phyloP scores from a whole-genome alignment of 1,140 invertebrate genomes.

The Drosophila chauvacae region DNA sequence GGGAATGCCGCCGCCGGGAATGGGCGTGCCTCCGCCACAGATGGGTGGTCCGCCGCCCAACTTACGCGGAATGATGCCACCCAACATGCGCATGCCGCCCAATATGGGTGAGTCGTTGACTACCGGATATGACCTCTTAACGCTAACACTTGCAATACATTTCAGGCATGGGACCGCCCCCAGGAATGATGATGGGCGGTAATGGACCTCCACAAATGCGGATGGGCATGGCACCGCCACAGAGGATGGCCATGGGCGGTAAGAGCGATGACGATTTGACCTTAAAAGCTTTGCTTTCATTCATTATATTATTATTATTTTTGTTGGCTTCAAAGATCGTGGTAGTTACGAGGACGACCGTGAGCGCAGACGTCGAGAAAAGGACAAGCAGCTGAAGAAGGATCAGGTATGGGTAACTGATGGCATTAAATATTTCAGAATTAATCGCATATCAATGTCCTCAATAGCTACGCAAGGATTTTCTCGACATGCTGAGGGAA shows the following conservation, averaged over 20 bases:
- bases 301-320: too few relatives aligned
- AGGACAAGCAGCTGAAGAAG: conserved; percentile 68
- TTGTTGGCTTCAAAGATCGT: conserved; percentile 19
- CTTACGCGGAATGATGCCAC: conserved; percentile 71
- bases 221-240: conserved; percentile 64
- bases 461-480: conserved; percentile 95
- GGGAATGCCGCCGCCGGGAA: conserved; percentile 82
- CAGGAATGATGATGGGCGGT: conserved; percentile 70
- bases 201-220: conserved; percentile 62
- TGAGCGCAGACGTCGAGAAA: conserved; percentile 62
- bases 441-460: background rate
- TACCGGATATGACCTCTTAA: too few relatives aligned
- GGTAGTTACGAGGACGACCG: conserved; percentile 84
- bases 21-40: conserved; percentile 83
- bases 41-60: conserved; percentile 74
- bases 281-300: conserved; percentile 6
- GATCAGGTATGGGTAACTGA: conserved; percentile 41
- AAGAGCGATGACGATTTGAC: background rate
- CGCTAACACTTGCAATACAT: background rate
- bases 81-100: conserved; percentile 78
- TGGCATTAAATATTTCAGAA: background rate
- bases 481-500: conserved; percentile 91
- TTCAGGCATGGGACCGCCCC: conserved; percentile 77
- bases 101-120: conserved; percentile 58
- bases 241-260: conserved; percentile 58